Conservation (phyloP, 2,888 invertebrate species). For the Polymixis flavicincta region DNA sequence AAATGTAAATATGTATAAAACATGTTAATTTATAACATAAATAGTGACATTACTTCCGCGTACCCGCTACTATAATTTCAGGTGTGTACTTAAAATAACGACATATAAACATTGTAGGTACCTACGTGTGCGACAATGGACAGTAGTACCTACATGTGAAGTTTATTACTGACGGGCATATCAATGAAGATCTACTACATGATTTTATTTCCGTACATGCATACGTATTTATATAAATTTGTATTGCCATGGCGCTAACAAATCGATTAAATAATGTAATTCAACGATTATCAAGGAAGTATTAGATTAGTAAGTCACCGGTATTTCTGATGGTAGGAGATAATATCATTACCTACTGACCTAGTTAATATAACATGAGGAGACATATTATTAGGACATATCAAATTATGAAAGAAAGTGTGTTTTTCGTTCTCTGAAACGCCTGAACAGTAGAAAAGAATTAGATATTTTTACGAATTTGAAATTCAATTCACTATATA, state of each 20-base stretch:
- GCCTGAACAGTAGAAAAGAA: neutral
- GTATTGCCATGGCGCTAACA: slow-evolving; percentile 8
- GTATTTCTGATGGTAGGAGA: slow-evolving; percentile 3
- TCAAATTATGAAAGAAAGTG: neutral
- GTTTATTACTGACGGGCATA: slow-evolving; percentile 14
- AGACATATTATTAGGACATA: too few species aligned
- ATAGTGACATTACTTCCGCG: slow-evolving; percentile 38
- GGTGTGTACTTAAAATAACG: slow-evolving; percentile 23
- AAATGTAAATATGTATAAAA: slow-evolving; percentile 13
- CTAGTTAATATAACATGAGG: neutral
- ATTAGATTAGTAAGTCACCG: neutral
- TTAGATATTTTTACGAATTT: neutral
- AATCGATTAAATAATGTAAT: slow-evolving; percentile 30
- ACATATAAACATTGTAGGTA: slow-evolving; percentile 25
- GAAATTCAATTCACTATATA: neutral
- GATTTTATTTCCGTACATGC: slow-evolving; percentile 13
- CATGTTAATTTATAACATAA: slow-evolving; percentile 37
- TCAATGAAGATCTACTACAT: slow-evolving; percentile 16
- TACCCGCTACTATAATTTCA: slow-evolving; percentile 14
- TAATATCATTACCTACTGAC: neutral
- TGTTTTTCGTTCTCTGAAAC: neutral
- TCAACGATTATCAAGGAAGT: slow-evolving; percentile 10
- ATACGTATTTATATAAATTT: too few species aligned
- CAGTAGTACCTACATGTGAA: neutral
- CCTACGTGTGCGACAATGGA: slow-evolving; percentile 36